Evolutionary conservation across 1,140 invertebrate genomes (phyloP).

Genomic region (Ruditapes philippinarum): DNA sequence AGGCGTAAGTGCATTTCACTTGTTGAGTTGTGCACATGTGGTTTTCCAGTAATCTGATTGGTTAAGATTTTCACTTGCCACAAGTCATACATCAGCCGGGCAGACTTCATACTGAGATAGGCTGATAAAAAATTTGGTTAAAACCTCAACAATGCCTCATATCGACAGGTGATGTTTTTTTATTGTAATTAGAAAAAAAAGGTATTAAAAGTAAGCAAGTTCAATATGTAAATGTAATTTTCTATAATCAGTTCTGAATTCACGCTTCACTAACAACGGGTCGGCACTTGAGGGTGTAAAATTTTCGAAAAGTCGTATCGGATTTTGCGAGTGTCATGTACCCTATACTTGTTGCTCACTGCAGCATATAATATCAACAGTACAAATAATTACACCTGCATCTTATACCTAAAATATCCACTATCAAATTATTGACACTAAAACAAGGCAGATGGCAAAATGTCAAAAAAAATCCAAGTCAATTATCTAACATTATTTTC

Average conservation of each 20-base stretch:
- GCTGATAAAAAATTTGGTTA: constrained; percentile 17
- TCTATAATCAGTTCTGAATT: neutral
- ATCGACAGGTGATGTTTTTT: constrained; percentile 6
- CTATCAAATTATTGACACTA: neutral
- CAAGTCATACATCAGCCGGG: neutral
- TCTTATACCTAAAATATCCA: neutral
- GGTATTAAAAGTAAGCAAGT: constrained; percentile 22
- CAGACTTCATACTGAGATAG: neutral
- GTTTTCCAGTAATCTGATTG: constrained; percentile 24
- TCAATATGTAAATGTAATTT: constrained; percentile 23
- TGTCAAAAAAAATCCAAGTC: constrained; percentile 1
- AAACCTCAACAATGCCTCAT: constrained; percentile 7
- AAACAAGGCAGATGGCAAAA: neutral
- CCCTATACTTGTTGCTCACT: constrained; percentile 1
- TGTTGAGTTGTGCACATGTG: constrained; percentile 28
- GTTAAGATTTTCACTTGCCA: constrained; percentile 12
- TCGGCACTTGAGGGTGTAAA: neutral
- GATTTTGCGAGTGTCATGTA: neutral
- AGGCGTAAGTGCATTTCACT: neutral
- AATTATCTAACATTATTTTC: no score
- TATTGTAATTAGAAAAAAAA: neutral
- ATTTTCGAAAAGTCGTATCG: neutral
- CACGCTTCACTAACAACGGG: neutral
- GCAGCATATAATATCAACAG: neutral
- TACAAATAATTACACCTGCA: neutral